These are phyloP conservation scores for Catocala nupta DNA, from an alignment of 2,888 invertebrate species.

Conservation along the genomic window DNA sequence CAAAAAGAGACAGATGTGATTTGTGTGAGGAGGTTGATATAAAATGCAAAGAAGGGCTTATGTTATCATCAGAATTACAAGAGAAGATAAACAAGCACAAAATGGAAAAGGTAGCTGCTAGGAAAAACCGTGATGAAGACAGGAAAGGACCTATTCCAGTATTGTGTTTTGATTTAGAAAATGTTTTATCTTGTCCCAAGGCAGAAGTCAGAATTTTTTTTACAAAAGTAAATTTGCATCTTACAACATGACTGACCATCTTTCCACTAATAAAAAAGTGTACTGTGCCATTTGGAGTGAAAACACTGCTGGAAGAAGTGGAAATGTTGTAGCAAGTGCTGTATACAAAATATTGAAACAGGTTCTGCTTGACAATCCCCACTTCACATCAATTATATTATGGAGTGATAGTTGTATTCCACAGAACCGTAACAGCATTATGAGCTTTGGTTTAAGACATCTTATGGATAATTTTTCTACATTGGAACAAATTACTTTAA, in stretches of 20 bases:
- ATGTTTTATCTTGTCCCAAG: conserved; percentile 46
- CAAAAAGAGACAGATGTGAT: conserved; percentile 32
- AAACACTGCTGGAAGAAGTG: conserved; percentile 43
- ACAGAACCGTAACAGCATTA: conserved; percentile 19
- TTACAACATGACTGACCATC: conserved; percentile 51
- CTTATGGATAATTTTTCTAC: conserved; percentile 19
- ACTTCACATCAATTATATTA: conserved; percentile 19
- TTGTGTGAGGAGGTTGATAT: conserved; percentile 7
- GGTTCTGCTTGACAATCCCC: conserved; percentile 36
- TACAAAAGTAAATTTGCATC: conserved; percentile 44
- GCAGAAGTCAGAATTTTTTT: conserved; percentile 44
- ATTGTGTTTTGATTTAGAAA: conserved; percentile 38
- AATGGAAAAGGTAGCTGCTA: conserved; percentile 17
- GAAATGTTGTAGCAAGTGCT: conserved; percentile 43
- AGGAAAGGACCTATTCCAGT: conserved; percentile 22
- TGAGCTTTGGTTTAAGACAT: conserved; percentile 21
- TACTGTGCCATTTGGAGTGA: conserved; percentile 53
- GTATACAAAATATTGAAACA: conserved; percentile 43
- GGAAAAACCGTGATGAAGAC: conserved; percentile 14
- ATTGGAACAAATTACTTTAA: conserved; percentile 9
- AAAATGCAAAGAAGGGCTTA: conserved; percentile 13
- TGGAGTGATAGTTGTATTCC: conserved; percentile 8
- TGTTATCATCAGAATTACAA: conserved; percentile 15
- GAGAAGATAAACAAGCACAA: conserved; percentile 18
- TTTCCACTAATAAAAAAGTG: conserved; percentile 47